A percentile compares a stretch with the other conserved stretches of the same genome.
Conservation (phyloP, 2,888 invertebrate species). For the Parnassius mnemosyne region DNA sequence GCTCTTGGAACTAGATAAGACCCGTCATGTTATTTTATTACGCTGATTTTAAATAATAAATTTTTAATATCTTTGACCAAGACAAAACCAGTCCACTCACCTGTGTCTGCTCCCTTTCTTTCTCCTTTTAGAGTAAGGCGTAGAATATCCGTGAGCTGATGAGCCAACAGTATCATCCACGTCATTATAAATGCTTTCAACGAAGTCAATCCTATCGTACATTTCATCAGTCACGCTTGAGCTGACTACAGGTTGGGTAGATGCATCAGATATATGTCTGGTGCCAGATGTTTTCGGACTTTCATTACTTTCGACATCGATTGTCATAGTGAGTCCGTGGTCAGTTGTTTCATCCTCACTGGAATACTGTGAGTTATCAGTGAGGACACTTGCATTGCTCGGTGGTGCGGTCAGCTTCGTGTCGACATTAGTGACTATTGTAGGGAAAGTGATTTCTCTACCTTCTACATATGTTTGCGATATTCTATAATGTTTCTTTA, state of each 20-base stretch:
- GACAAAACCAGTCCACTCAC: conserved; percentile 39
- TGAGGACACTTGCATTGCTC: conserved; percentile 38
- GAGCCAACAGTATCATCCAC: conserved; percentile 42
- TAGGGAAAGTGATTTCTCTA: conserved; percentile 62
- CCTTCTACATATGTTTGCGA: conserved; percentile 73
- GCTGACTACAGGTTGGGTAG: conserved; percentile 52
- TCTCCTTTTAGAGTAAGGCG: conserved; percentile 58
- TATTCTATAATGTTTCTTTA: conserved; percentile 68
- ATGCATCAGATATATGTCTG: conserved; percentile 50
- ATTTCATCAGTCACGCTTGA: conserved; percentile 45
- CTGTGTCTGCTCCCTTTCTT: conserved; percentile 50
- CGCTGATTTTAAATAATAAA: no score
- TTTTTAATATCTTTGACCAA: no score
- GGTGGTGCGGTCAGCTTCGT: conserved; percentile 35
- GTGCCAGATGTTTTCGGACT: conserved; percentile 52
- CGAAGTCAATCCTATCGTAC: conserved; percentile 60
- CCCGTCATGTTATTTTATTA: no score
- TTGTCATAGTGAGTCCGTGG: conserved; percentile 62
- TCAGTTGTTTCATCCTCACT: conserved; percentile 63
- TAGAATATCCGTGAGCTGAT: conserved; percentile 47
- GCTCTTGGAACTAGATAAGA: no score
- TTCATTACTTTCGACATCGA: conserved; percentile 55
- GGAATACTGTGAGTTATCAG: conserved; percentile 54
- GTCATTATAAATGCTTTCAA: conserved; percentile 48
- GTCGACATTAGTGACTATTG: conserved; percentile 43